Evolutionary conservation across 2,797 vertebrate species (phyloP).

Genomic region (Pseudocheirus occidentalis): DNA sequence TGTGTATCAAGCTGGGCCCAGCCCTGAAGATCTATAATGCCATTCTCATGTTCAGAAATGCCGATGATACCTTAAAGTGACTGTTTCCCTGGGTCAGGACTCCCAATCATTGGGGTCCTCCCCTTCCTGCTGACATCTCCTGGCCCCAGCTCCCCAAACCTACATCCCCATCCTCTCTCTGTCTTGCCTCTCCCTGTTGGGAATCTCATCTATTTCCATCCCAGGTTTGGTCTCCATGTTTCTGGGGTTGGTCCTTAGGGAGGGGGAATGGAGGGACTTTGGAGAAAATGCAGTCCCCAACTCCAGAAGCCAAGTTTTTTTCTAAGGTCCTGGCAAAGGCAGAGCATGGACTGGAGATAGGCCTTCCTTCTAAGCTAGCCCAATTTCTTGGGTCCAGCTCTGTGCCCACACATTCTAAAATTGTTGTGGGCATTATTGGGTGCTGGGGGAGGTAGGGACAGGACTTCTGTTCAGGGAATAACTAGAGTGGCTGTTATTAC

Average conservation of each 20-base stretch:
- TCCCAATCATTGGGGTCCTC: constrained; percentile 60
- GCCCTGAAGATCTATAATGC: constrained; percentile 99
- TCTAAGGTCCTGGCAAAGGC: neutral
- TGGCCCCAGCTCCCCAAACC: constrained; percentile 61
- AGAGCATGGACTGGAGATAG: neutral
- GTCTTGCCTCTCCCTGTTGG: constrained; percentile 30
- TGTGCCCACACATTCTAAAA: neutral
- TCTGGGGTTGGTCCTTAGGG: constrained; percentile 8
- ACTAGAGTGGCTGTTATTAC: neutral
- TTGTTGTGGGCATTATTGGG: neutral
- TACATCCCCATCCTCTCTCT: constrained; percentile 52
- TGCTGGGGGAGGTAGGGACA: neutral
- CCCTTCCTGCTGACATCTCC: constrained; percentile 67
- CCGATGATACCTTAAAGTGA: constrained; percentile 96
- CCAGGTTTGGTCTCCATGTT: constrained; percentile 31
- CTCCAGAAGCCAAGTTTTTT: constrained; percentile 9
- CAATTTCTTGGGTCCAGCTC: neutral
- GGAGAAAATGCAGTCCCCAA: neutral
- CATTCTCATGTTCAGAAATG: constrained; percentile 98
- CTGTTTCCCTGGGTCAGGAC: constrained; percentile 1
- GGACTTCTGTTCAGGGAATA: neutral
- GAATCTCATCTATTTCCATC: constrained; percentile 43
- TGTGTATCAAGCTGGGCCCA: constrained; percentile 98
- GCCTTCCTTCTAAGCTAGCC: neutral
- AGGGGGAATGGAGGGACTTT: constrained; percentile 21